Conservation (phyloP, 1,140 invertebrate genomes). For the Drosophila serrata region DNA sequence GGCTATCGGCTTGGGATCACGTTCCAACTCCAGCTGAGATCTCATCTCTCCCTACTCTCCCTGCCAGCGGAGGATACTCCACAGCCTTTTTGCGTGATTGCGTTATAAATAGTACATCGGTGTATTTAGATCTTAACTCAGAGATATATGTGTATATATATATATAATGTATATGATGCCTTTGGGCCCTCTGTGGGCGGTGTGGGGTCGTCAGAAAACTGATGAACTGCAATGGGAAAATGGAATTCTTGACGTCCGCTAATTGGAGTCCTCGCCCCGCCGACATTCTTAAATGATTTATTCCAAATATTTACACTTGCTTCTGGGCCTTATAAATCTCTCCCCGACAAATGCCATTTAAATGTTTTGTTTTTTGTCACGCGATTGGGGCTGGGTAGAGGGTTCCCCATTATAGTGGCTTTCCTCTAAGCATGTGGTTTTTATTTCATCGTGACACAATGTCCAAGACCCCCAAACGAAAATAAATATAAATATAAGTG, state of each 20-base stretch:
- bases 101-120: constrained; percentile 66
- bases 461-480: constrained; percentile 11
- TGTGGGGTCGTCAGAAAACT: constrained; percentile 41
- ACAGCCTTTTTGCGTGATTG: constrained; percentile 19
- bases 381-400: constrained; percentile 12
- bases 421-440: constrained; percentile 63
- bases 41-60: neutral
- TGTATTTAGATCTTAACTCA: constrained; percentile 36
- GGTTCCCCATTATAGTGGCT: constrained; percentile 5
- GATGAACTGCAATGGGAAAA: constrained; percentile 42
- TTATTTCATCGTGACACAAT: constrained; percentile 57
- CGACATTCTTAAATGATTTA: constrained; percentile 47
- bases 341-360: constrained; percentile 29
- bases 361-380: constrained; percentile 46
- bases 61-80: constrained; percentile 2
- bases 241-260: constrained; percentile 34
- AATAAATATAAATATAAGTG: constrained; percentile 15
- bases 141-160: constrained; percentile 25
- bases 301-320: constrained; percentile 58
- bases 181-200: constrained; percentile 28
- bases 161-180: constrained; percentile 10
- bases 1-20: constrained; percentile 73
- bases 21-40: constrained; percentile 55
- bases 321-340: constrained; percentile 32
- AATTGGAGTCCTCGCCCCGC: constrained; percentile 30